Percentiles rank a stretch among this genome's conserved stretches.
Conservation (phyloP, 2,797 vertebrate genomes). For the Odontamblyopus lacepedii region DNA sequence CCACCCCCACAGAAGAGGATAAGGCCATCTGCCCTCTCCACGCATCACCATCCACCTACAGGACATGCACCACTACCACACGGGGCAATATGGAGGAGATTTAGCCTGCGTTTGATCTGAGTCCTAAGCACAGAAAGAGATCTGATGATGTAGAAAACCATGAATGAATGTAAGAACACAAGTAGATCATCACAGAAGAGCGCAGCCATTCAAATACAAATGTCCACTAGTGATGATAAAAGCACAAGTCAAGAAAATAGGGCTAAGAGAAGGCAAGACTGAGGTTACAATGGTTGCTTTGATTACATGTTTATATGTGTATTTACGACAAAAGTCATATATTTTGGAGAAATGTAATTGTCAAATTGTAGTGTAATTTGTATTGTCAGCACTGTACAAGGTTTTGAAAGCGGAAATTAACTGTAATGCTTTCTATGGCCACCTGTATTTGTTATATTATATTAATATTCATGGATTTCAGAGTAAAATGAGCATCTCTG, state of each 20-base stretch:
- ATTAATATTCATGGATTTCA: background rate
- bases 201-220: slow-evolving; percentile 47
- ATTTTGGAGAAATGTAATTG: background rate
- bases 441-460: background rate
- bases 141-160: slow-evolving; percentile 31
- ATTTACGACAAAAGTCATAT: background rate
- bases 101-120: slow-evolving; percentile 75
- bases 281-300: background rate
- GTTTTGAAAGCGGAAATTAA: background rate
- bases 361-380: background rate
- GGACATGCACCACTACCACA: slow-evolving; percentile 36
- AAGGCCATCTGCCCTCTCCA: slow-evolving; percentile 78
- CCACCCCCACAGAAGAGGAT: slow-evolving; percentile 75
- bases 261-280: background rate
- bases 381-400: background rate
- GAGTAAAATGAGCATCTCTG: background rate
- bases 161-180: slow-evolving; percentile 54
- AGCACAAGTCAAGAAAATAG: slow-evolving; percentile 19
- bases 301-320: background rate
- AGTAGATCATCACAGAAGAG: slow-evolving; percentile 44
- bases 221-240: slow-evolving; percentile 29
- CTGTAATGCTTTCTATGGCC: background rate
- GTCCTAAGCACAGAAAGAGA: slow-evolving; percentile 55
- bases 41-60: slow-evolving; percentile 59
- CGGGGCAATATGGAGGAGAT: slow-evolving; percentile 67